Base-by-base conservation (phyloP, 2,888 invertebrate species). In the Argynnis bischoffii region DNA sequence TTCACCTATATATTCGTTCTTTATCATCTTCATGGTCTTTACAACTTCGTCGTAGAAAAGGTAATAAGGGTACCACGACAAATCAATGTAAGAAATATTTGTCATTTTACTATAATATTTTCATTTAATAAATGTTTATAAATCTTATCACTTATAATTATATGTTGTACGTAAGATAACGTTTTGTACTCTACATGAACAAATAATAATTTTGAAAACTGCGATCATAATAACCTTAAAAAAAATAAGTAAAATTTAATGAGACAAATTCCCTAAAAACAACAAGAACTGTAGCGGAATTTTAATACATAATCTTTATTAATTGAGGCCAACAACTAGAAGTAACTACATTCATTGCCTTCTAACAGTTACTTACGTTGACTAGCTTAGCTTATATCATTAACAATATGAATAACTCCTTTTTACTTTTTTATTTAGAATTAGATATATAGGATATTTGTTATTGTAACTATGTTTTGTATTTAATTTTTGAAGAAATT, bases 321-420 rank as follows among this genome's bases (percentile, higher is more conserved):
- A 82, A 89, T 88, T 89, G 85, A 90, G 89, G 90, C 79, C 88
- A 86, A 78, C 86, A 75, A 84, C 81, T 86, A 79, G 83, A 83
- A 83, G 82, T 82, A 78, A 78, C 77, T 80, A 86, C 82, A 85
- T 87, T 86, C 76, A 86, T 86, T 84, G 83, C 80, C 77, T 81
- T 77, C 60, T 63, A 57, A 66, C 78, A 79, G 76, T 76, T 77
- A 80, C 77, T 75, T 76, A 78, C 74, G 59, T 59, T 31, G 59
- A 48, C 48, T 59, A 59, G 48, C 26, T 72, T 64, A 55, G 26
- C 26, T 26, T 47, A 46, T 47, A 46, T 46, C 48, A 59, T 31
- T n/a, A 48, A 47, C 31, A 48, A 59, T 59, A 13, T 48, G 26
- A 59, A 59, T 59, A 26, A 26, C n/a, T n/a, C 31, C 15, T 16